phyloP scores from a whole-genome alignment of 2,797 vertebrate genomes.

The Austrolebias charrua region DNA sequence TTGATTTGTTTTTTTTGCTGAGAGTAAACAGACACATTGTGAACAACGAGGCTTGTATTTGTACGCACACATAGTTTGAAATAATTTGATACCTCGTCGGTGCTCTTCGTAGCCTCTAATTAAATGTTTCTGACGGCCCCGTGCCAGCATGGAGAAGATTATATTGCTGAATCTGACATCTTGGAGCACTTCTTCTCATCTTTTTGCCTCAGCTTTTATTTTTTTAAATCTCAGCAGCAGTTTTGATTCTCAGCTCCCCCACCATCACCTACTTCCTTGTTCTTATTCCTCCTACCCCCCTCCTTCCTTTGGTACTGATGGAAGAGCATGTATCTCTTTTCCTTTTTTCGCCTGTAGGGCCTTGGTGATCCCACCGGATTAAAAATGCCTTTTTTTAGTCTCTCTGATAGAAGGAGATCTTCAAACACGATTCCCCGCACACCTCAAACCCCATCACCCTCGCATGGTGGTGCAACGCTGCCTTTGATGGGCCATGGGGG shows the following conservation, averaged over 20 bases:
- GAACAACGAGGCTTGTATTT: slow-evolving; percentile 7
- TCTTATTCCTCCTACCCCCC: slow-evolving; percentile 57
- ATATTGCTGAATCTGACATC: slow-evolving; percentile 52
- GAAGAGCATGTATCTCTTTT: slow-evolving; percentile 71
- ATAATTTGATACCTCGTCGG: slow-evolving; percentile 29
- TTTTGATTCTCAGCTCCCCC: slow-evolving; percentile 58
- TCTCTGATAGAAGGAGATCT: slow-evolving; percentile 78
- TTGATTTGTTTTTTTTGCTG: too few relatives aligned
- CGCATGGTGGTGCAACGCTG: slow-evolving; percentile 64
- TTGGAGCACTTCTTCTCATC: slow-evolving; percentile 52
- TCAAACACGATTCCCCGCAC: slow-evolving; percentile 78
- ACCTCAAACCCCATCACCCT: slow-evolving; percentile 76
- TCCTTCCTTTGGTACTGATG: slow-evolving; percentile 55
- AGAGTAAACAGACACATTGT: neutral
- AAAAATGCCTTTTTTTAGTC: slow-evolving; percentile 75
- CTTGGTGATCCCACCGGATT: slow-evolving; percentile 77
- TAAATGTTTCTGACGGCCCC: slow-evolving; percentile 21
- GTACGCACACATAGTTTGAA: slow-evolving; percentile 7
- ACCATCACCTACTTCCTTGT: slow-evolving; percentile 42
- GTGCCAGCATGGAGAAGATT: slow-evolving; percentile 45
- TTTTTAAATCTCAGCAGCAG: slow-evolving; percentile 44
- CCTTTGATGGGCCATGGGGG: slow-evolving; percentile 76
- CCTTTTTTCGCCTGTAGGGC: slow-evolving; percentile 68
- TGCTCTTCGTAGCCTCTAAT: slow-evolving; percentile 14
- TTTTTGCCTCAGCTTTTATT: slow-evolving; percentile 49